Percentiles rank a stretch among this genome's conserved stretches.
phyloP scores from a whole-genome alignment of 2,888 invertebrate genomes.

The Apodemia zela region DNA sequence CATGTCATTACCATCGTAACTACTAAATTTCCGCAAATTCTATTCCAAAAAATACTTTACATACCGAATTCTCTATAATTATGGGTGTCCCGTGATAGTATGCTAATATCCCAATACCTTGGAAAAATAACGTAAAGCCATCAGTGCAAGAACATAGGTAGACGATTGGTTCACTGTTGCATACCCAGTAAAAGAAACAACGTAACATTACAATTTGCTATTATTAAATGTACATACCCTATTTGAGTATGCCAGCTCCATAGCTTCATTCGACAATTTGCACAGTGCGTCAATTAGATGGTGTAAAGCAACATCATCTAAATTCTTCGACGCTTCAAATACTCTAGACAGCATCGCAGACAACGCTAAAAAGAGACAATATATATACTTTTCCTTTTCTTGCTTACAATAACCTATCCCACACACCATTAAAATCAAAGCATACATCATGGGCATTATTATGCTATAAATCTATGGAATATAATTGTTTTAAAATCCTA shows the following conservation, averaged over 20 bases:
- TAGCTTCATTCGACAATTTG: conserved; percentile 96
- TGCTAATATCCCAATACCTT: no score
- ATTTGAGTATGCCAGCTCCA: conserved; percentile 97
- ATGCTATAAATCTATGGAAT: no score
- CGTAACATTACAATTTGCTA: neutral
- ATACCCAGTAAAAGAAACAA: no score
- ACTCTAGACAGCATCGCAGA: conserved; percentile 95
- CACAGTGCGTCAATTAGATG: conserved; percentile 98
- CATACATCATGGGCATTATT: neutral
- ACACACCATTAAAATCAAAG: conserved; percentile 3
- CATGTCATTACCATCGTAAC: no score
- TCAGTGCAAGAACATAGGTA: no score
- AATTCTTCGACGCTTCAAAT: conserved; percentile 95
- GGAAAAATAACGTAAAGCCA: no score
- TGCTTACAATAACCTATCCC: neutral
- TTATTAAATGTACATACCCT: conserved; percentile 77
- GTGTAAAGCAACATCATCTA: conserved; percentile 96
- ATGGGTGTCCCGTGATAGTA: no score
- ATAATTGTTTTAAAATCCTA: no score
- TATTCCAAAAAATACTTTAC: no score
- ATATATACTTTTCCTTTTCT: neutral
- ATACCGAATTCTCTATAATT: no score
- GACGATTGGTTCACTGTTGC: no score
- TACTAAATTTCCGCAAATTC: no score
- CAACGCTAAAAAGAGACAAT: conserved; percentile 69